A percentile compares a stretch with the other conserved stretches of the same genome.
Evolutionary conservation across 2,888 invertebrate genomes (phyloP).

Genomic region (Margaritifera margaritifera): DNA sequence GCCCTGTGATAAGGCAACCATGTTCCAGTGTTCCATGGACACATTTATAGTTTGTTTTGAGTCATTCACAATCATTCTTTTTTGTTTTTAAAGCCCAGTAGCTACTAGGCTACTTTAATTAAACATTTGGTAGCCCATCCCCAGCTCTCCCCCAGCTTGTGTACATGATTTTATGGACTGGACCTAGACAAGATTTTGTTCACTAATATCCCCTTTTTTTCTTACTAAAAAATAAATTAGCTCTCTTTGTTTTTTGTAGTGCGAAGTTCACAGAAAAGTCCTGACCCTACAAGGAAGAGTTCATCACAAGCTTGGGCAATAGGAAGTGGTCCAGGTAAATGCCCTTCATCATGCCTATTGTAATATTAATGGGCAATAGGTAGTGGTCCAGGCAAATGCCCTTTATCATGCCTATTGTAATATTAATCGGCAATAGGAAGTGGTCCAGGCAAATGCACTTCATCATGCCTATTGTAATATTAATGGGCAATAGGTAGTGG

Average conservation of each 20-base stretch:
- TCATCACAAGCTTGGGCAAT: conserved; percentile 40
- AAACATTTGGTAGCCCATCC: too few species aligned
- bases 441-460: conserved; percentile 31
- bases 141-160: too few species aligned
- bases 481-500: background rate
- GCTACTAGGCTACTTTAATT: too few species aligned
- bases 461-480: background rate
- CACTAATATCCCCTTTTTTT: background rate
- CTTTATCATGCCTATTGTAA: background rate
- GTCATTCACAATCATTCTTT: too few species aligned
- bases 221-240: background rate
- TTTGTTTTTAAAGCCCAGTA: too few species aligned
- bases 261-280: conserved; percentile 41
- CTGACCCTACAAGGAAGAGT: conserved; percentile 36
- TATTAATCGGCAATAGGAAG: conserved; percentile 28
- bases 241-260: conserved; percentile 9
- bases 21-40: too few species aligned
- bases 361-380: background rate
- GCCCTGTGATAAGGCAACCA: too few species aligned
- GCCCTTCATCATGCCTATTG: background rate
- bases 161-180: too few species aligned
- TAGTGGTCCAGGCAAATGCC: background rate
- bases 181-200: too few species aligned
- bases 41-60: too few species aligned
- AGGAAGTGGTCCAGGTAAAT: conserved; percentile 37